Percentiles rank a stretch among this genome's conserved stretches.
phyloP scores from a whole-genome alignment of 2,113 vertebrate species.

The Gobiocypris rarus region DNA sequence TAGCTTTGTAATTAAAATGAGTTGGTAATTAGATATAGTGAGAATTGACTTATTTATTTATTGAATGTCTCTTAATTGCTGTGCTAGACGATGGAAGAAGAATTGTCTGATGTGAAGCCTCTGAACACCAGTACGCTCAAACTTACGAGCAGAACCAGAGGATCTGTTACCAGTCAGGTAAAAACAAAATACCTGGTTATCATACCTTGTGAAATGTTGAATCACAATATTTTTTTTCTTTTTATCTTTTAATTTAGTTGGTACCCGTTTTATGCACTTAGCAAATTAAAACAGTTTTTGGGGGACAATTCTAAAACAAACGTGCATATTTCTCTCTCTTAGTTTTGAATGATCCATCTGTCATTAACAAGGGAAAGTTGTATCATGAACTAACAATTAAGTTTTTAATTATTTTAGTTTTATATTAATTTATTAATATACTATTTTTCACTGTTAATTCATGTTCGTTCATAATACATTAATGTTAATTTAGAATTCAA shows the following conservation, averaged over 20 bases:
- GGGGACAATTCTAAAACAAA: neutral
- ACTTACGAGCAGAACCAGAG: constrained; percentile 44
- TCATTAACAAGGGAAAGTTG: neutral
- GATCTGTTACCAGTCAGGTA: constrained; percentile 71
- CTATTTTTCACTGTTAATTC: neutral
- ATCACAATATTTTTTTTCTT: neutral
- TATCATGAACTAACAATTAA: neutral
- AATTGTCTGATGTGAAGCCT: constrained; percentile 2
- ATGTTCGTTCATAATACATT: neutral
- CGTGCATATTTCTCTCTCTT: neutral
- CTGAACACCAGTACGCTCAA: constrained; percentile 41
- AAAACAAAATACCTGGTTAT: neutral
- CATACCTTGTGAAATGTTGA: neutral
- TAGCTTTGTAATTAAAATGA: neutral
- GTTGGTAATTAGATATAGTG: neutral
- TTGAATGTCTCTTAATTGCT: constrained; percentile 3
- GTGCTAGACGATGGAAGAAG: constrained; percentile 42
- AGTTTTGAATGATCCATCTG: neutral
- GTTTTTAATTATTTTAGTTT: neutral
- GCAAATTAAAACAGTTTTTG: neutral
- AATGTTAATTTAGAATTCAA: neutral
- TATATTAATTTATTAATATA: neutral
- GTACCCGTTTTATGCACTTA: neutral
- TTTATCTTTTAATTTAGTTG: neutral
- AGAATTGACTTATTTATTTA: neutral